Conservation (phyloP, 2,113 vertebrate species). For the Tursiops truncatus region DNA sequence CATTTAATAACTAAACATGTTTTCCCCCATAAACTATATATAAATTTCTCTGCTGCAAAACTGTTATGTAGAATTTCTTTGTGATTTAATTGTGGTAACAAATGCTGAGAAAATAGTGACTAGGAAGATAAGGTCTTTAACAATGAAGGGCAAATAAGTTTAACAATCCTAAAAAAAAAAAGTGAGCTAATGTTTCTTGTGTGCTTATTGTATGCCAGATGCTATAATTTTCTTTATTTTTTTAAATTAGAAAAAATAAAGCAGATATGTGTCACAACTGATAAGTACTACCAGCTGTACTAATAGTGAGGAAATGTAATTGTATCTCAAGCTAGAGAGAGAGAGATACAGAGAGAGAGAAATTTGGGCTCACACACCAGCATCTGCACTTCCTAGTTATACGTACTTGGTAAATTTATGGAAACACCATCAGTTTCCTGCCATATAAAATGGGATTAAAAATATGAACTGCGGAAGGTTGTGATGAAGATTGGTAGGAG, state of each 20-base stretch:
- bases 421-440: not conserved
- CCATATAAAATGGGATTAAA: not conserved
- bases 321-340: not conserved
- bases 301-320: not conserved
- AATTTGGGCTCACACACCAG: accelerated
- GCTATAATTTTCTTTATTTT: not conserved
- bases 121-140: not conserved
- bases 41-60: not conserved
- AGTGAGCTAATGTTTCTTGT: not conserved
- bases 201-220: not conserved
- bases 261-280: not conserved
- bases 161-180: not conserved
- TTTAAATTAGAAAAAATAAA: not conserved
- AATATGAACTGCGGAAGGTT: not conserved
- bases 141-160: not conserved
- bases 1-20: not conserved
- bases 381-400: not conserved
- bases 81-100: not conserved
- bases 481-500: not conserved
- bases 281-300: not conserved
- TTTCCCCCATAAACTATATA: not conserved
- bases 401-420: not conserved
- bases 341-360: not conserved
- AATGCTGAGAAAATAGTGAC: not conserved
- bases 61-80: not conserved